Conservation (phyloP, 2,888 invertebrate species). For the Amphipyra berbera region DNA sequence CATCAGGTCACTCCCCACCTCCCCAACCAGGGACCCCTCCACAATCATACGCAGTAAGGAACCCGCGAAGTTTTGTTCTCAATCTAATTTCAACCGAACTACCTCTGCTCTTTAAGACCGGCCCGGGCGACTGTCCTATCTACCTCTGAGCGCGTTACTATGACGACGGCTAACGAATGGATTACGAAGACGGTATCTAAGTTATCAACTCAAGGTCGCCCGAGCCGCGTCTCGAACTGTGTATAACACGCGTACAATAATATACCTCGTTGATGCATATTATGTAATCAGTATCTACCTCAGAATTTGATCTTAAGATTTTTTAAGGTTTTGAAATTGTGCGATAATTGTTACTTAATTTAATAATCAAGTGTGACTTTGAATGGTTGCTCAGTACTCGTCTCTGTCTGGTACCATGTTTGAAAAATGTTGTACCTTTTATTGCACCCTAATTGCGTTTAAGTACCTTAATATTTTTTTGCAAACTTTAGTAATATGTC, state of each 20-base stretch:
- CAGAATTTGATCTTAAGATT: conserved; percentile 89
- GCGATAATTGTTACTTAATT: conserved; percentile 89
- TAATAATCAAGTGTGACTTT: conserved; percentile 83
- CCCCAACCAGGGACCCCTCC: conserved; percentile 88
- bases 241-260: conserved; percentile 82
- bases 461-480: conserved; percentile 75
- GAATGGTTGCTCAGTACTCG: conserved; percentile 85
- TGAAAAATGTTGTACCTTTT: conserved; percentile 78
- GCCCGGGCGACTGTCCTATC: conserved; percentile 65
- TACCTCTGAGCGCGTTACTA: conserved; percentile 61
- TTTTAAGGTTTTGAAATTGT: conserved; percentile 85
- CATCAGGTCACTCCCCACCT: conserved; percentile 92
- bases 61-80: conserved; percentile 62
- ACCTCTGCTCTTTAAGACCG: conserved; percentile 79
- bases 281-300: conserved; percentile 88
- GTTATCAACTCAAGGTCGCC: conserved; percentile 59
- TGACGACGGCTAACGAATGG: conserved; percentile 50
- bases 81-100: conserved; percentile 77
- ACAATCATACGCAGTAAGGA: conserved; percentile 91
- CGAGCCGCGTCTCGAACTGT: conserved; percentile 64
- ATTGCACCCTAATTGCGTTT: conserved; percentile 74
- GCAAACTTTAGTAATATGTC: conserved; percentile 76
- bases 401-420: conserved; percentile 81
- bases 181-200: conserved; percentile 50
- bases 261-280: conserved; percentile 88